phyloP scores from a whole-genome alignment of 2,113 vertebrate genomes.

The Onychostruthus taczanowskii region DNA sequence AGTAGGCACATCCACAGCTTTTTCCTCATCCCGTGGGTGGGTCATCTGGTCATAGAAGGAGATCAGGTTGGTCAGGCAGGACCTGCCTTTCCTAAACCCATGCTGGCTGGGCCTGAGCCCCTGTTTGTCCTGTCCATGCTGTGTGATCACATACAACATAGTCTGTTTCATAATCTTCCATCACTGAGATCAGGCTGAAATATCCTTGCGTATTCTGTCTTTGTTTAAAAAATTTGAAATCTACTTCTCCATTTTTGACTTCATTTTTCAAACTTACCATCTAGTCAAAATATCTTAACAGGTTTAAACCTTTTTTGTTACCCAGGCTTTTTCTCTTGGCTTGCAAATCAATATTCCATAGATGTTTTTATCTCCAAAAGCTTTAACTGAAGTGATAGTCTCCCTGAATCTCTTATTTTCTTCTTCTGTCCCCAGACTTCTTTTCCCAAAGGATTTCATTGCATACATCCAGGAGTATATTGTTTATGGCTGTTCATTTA shows the following conservation, averaged over 20 bases:
- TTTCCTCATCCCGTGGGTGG: background rate
- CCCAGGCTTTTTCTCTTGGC: background rate
- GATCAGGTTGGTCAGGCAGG: background rate
- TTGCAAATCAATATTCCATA: background rate
- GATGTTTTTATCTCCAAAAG: background rate
- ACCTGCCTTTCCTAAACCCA: background rate
- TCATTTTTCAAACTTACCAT: background rate
- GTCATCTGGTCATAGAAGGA: background rate
- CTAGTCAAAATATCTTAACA: background rate
- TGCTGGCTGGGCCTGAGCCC: background rate
- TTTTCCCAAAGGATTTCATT: background rate
- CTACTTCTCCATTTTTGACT: background rate
- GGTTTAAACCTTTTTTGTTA: background rate
- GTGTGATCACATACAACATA: background rate
- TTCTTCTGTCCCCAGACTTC: background rate
- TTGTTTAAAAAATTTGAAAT: background rate
- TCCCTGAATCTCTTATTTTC: background rate
- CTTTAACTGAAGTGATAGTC: background rate
- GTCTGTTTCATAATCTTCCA: background rate
- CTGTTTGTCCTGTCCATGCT: background rate
- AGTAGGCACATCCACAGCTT: background rate
- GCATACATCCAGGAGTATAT: background rate
- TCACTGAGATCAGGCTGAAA: background rate
- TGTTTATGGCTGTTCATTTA: background rate
- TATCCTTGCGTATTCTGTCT: background rate